Conservation (phyloP, 1,140 invertebrate species). For the Ceratina australensis region DNA sequence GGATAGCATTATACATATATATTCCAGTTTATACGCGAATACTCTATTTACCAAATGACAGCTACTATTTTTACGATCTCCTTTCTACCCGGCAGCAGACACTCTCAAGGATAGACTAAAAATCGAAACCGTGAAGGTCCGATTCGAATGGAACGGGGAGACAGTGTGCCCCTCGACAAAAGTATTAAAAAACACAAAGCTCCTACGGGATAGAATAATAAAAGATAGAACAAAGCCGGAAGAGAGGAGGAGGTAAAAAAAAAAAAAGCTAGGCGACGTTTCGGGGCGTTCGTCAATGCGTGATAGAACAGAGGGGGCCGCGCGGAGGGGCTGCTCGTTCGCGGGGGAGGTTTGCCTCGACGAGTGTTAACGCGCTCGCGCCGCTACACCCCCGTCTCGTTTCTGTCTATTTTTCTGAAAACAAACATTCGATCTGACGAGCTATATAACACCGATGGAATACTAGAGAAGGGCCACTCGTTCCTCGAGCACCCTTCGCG, state of each 20-base stretch:
- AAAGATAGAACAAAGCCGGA: slow-evolving; percentile 34
- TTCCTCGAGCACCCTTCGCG: slow-evolving; percentile 63
- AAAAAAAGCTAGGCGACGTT: slow-evolving; percentile 41
- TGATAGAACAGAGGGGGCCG: slow-evolving; percentile 20
- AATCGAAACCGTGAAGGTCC: not conserved
- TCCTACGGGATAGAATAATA: slow-evolving; percentile 33
- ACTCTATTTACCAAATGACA: too few relatives aligned
- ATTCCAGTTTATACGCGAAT: too few relatives aligned
- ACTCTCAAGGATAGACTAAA: slow-evolving; percentile 1
- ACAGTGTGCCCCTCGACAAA: not conserved
- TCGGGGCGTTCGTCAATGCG: slow-evolving; percentile 36
- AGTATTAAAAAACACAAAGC: slow-evolving; percentile 42
- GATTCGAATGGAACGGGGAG: not conserved
- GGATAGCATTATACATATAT: too few relatives aligned
- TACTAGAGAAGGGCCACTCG: slow-evolving; percentile 65
- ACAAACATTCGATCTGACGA: slow-evolving; percentile 65
- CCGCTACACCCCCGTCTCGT: slow-evolving; percentile 45
- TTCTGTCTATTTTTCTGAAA: slow-evolving; percentile 65
- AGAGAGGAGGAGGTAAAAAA: slow-evolving; percentile 12
- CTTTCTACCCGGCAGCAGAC: not conserved
- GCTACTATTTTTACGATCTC: not conserved
- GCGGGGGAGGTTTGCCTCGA: slow-evolving; percentile 26
- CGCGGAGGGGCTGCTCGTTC: not conserved
- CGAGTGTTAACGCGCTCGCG: slow-evolving; percentile 51
- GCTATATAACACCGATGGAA: slow-evolving; percentile 63